These are phyloP conservation scores for Sebastes miniatus DNA, from an alignment of 2,797 vertebrate genomes.

Conservation along the genomic window DNA sequence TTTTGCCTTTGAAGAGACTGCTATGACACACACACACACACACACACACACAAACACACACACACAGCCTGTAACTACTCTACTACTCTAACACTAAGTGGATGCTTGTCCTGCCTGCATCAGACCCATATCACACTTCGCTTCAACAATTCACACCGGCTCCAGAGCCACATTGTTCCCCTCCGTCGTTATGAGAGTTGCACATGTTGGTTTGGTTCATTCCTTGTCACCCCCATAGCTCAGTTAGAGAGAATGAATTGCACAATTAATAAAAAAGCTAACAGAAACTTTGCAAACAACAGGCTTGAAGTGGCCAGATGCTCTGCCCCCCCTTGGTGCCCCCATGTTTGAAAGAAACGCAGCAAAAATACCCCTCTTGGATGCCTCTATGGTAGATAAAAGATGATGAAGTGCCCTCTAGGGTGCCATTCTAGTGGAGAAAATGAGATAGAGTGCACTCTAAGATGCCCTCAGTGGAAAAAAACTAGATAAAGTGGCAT, in stretches of 20 bases:
- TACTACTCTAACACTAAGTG: background rate
- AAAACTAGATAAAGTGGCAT: too few relatives aligned
- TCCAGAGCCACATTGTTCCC: background rate
- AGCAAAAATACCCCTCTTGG: too few relatives aligned
- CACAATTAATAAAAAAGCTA: background rate
- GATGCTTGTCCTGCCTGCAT: background rate
- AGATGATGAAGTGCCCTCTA: too few relatives aligned
- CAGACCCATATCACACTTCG: background rate
- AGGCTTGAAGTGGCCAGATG: background rate
- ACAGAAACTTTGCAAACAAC: background rate
- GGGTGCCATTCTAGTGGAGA: too few relatives aligned
- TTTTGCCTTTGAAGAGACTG: background rate
- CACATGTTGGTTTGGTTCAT: background rate
- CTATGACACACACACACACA: background rate
- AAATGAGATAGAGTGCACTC: too few relatives aligned
- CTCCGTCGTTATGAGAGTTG: background rate
- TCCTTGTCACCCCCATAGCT: background rate
- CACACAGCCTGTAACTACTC: background rate
- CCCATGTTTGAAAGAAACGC: too few relatives aligned
- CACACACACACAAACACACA: background rate
- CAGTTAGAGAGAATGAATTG: background rate
- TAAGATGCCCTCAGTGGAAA: too few relatives aligned
- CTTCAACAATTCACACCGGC: background rate
- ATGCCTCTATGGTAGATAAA: too few relatives aligned
- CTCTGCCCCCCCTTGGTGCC: background rate